Evolutionary conservation across 2,797 vertebrate species (phyloP).

Genomic region (Tachyglossus aculeatus): DNA sequence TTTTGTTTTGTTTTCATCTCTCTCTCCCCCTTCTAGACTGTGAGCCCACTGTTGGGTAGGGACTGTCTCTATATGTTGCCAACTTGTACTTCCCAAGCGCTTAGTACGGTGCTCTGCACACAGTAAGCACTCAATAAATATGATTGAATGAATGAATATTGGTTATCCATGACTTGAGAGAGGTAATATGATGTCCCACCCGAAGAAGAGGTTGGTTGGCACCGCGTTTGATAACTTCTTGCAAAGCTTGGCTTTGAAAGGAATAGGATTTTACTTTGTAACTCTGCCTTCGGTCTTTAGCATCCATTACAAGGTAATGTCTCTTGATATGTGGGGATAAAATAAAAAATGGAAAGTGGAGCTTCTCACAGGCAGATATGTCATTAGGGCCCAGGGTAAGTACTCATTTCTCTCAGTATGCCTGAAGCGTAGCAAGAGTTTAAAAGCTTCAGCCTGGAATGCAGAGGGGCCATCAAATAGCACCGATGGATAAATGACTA

Average conservation of each 20-base stretch:
- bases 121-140: too few species aligned
- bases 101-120: too few species aligned
- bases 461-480: conserved; percentile 47
- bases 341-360: conserved; percentile 48
- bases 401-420: conserved; percentile 59
- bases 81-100: too few species aligned
- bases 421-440: conserved; percentile 60
- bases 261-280: conserved; percentile 37
- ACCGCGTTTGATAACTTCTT: conserved; percentile 55
- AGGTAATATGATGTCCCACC: conserved; percentile 42
- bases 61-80: too few species aligned
- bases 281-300: conserved; percentile 67
- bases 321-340: conserved; percentile 64
- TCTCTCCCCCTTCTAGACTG: too few species aligned
- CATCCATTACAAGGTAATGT: conserved; percentile 61
- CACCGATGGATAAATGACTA: conserved; percentile 68
- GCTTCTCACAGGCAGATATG: conserved; percentile 70
- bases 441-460: conserved; percentile 61
- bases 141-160: too few species aligned
- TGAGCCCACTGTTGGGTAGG: too few species aligned
- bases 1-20: too few species aligned
- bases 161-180: conserved; percentile 42
- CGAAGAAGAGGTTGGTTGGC: neutral
- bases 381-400: conserved; percentile 62
- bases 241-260: conserved; percentile 52